A percentile compares a stretch with the other conserved stretches of the same genome.
Conservation (phyloP, 2,888 invertebrate genomes). For the Phalangium opilio region DNA sequence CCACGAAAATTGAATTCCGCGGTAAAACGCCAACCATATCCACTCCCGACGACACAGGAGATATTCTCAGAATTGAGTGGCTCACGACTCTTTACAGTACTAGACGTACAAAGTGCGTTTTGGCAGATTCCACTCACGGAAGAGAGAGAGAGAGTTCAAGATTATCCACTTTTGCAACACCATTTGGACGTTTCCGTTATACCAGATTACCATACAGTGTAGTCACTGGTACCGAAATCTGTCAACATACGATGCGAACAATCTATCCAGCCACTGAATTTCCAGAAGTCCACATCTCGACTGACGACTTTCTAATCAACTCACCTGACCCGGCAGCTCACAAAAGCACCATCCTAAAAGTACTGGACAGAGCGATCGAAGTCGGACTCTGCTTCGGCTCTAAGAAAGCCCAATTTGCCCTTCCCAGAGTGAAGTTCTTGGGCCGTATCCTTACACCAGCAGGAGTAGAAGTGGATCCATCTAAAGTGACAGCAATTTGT, state of each 20-base stretch:
- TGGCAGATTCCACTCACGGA: conserved; percentile 27
- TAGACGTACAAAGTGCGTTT: conserved; percentile 27
- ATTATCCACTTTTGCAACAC: conserved; percentile 27
- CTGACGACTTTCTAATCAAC: conserved; percentile 1
- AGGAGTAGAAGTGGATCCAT: too few relatives aligned
- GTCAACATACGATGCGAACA: conserved; percentile 19
- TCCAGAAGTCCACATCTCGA: conserved; percentile 1
- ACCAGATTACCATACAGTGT: conserved; percentile 26
- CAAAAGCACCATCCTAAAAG: conserved; percentile 1
- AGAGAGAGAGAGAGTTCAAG: conserved; percentile 24
- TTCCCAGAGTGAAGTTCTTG: conserved; percentile 2
- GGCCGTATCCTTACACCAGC: too few relatives aligned
- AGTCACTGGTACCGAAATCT: conserved; percentile 26
- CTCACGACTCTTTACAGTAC: conserved; percentile 21
- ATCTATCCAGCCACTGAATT: background rate
- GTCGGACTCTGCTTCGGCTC: conserved; percentile 1
- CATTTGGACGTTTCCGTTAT: conserved; percentile 25
- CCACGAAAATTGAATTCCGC: conserved; percentile 24
- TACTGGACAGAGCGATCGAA: too few relatives aligned
- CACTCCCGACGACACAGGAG: conserved; percentile 24
- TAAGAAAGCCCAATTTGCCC: conserved; percentile 2
- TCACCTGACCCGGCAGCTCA: background rate
- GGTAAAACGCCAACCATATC: conserved; percentile 23
- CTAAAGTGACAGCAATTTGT: too few relatives aligned
- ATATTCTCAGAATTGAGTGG: conserved; percentile 23